Evolutionary conservation across 2,113 vertebrate genomes (phyloP).

Genomic region (Gorsachius goisagi): DNA sequence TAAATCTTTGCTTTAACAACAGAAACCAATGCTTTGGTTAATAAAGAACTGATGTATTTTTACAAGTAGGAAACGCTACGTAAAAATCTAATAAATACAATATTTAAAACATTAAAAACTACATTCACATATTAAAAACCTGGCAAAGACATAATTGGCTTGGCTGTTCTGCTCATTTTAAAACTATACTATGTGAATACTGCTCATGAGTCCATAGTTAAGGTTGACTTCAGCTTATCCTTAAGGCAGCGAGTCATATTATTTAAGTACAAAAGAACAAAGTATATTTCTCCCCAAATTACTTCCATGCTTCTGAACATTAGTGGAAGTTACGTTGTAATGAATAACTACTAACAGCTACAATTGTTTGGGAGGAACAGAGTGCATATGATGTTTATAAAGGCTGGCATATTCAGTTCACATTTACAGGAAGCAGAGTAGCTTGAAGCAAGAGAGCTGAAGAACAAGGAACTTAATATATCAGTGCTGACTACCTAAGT

Average conservation of each 20-base stretch:
- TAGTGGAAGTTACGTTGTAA: conserved; percentile 44
- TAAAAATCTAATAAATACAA: not conserved
- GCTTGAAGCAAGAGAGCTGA: conserved; percentile 19
- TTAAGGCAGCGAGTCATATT: conserved; percentile 6
- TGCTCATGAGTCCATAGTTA: not conserved
- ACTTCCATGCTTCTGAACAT: conserved; percentile 51
- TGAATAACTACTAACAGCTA: conserved; percentile 55
- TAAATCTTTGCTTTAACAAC: not conserved
- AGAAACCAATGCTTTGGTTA: not conserved
- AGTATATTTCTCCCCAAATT: conserved; percentile 31
- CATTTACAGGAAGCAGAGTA: conserved; percentile 24
- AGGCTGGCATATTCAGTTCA: conserved; percentile 10
- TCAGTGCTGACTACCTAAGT: not conserved
- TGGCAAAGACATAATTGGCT: not conserved
- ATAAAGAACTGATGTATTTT: not conserved
- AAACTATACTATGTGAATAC: not conserved
- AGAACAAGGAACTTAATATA: not conserved
- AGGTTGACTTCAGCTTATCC: conserved; percentile 3
- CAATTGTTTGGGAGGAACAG: conserved; percentile 28
- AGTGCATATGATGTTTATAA: conserved; percentile 27
- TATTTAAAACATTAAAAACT: not conserved
- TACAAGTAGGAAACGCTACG: not conserved
- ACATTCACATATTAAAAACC: not conserved
- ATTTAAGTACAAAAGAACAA: conserved; percentile 24
- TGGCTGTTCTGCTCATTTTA: not conserved